A percentile compares a stretch with the other conserved stretches of the same genome.
Conservation (phyloP, 2,797 vertebrate genomes). For the Lutjanus campechanus region DNA sequence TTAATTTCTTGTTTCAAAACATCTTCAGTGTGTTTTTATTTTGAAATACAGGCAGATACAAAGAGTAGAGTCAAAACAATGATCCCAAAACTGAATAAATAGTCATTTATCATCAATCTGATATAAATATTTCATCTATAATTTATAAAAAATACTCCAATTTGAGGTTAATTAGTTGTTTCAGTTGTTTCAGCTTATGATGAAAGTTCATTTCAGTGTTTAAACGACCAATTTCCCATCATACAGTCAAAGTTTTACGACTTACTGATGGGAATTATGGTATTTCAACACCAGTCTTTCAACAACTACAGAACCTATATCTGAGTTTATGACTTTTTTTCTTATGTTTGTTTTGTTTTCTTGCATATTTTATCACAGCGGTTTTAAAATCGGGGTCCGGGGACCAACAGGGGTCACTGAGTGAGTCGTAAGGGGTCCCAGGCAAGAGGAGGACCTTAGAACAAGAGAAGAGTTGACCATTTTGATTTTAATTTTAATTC, state of each 20-base stretch:
- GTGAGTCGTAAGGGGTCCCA: too few relatives aligned
- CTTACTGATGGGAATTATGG: not conserved
- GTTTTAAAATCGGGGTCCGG: too few relatives aligned
- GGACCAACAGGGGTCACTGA: too few relatives aligned
- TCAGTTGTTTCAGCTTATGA: not conserved
- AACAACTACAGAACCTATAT: not conserved
- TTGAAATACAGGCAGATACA: not conserved
- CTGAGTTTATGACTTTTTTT: not conserved
- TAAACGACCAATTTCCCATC: not conserved
- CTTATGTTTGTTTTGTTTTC: not conserved
- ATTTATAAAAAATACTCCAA: not conserved
- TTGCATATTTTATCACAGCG: not conserved
- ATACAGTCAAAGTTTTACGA: not conserved
- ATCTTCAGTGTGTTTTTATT: conserved; percentile 2
- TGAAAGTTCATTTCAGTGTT: not conserved
- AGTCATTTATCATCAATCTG: not conserved
- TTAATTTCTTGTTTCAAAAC: too few relatives aligned
- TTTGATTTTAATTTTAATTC: too few relatives aligned
- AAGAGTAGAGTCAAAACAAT: not conserved
- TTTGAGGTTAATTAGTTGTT: not conserved
- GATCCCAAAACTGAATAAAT: not conserved
- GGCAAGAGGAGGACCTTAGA: too few relatives aligned
- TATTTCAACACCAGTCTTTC: not conserved
- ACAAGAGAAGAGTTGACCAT: too few relatives aligned
- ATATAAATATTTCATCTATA: not conserved